A percentile compares a stretch with the other conserved stretches of the same genome.
phyloP scores from a whole-genome alignment of 2,113 vertebrate species.

The Seriola dumerili region DNA sequence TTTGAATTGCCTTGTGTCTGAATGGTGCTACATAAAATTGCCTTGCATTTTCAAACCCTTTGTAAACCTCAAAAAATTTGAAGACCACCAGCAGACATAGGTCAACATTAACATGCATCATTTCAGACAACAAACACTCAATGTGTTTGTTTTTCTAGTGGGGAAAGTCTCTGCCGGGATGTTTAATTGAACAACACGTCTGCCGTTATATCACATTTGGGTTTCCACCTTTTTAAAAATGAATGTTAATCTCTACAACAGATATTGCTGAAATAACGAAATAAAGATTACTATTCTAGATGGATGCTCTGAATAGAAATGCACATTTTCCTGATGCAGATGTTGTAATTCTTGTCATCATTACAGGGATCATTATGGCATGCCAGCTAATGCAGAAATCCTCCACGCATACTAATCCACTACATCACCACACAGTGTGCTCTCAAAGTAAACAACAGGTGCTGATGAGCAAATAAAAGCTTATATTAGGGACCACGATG shows the following conservation, averaged over 20 bases:
- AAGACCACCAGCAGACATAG: too few relatives aligned
- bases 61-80: too few relatives aligned
- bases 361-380: slow-evolving; percentile 33
- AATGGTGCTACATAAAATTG: too few relatives aligned
- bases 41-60: too few relatives aligned
- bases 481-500: slow-evolving; percentile 22
- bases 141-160: too few relatives aligned
- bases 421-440: slow-evolving; percentile 9
- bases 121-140: too few relatives aligned
- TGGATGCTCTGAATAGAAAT: slow-evolving; percentile 9
- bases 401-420: slow-evolving; percentile 56
- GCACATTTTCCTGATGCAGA: slow-evolving; percentile 38
- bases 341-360: slow-evolving; percentile 41
- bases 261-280: background rate
- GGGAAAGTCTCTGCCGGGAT: too few relatives aligned
- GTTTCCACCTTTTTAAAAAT: background rate
- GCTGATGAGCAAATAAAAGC: slow-evolving; percentile 50
- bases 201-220: background rate
- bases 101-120: too few relatives aligned
- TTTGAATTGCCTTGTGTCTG: too few relatives aligned
- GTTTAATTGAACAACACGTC: too few relatives aligned
- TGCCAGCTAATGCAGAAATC: slow-evolving; percentile 29
- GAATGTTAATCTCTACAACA: slow-evolving; percentile 1
- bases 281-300: background rate
- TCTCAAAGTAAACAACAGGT: slow-evolving; percentile 63